Conservation (phyloP, 2,888 invertebrate genomes). For the Sisyra terminalis region DNA sequence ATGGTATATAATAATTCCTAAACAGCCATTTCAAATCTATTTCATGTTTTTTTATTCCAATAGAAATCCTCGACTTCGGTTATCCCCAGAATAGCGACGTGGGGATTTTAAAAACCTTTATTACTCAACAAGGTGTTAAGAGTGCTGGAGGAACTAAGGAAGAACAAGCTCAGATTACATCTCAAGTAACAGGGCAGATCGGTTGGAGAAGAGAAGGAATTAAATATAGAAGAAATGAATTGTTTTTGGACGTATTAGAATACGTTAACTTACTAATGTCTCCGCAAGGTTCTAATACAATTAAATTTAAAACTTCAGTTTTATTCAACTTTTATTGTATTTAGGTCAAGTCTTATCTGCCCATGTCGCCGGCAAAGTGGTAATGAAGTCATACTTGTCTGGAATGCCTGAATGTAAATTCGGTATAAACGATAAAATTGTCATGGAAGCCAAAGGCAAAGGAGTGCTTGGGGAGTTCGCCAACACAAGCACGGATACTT, state of each 20-base stretch:
- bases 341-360: slow-evolving; percentile 93
- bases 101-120: slow-evolving; percentile 96
- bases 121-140: slow-evolving; percentile 98
- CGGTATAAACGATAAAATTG: slow-evolving; percentile 98
- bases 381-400: slow-evolving; percentile 98
- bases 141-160: slow-evolving; percentile 97
- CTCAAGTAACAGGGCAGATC: slow-evolving; percentile 91
- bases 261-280: slow-evolving; percentile 99
- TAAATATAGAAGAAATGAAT: slow-evolving; percentile 94
- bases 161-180: slow-evolving; percentile 98
- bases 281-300: slow-evolving; percentile 64
- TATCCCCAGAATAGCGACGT: slow-evolving; percentile 99
- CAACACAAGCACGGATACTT: slow-evolving; percentile 58
- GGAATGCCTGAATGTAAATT: slow-evolving; percentile 99
- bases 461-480: slow-evolving; percentile 41
- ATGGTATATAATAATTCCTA: slow-evolving; percentile 50
- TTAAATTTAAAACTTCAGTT: not conserved
- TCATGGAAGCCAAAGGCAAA: slow-evolving; percentile 89
- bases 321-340: slow-evolving; percentile 9
- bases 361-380: slow-evolving; percentile 97
- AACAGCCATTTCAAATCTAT: slow-evolving; percentile 80
- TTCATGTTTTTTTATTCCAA: slow-evolving; percentile 42
- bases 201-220: slow-evolving; percentile 99
- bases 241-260: slow-evolving; percentile 96
- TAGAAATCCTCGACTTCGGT: slow-evolving; percentile 97